phyloP scores from a whole-genome alignment of 2,113 vertebrate species.

The Trogon surrucura region DNA sequence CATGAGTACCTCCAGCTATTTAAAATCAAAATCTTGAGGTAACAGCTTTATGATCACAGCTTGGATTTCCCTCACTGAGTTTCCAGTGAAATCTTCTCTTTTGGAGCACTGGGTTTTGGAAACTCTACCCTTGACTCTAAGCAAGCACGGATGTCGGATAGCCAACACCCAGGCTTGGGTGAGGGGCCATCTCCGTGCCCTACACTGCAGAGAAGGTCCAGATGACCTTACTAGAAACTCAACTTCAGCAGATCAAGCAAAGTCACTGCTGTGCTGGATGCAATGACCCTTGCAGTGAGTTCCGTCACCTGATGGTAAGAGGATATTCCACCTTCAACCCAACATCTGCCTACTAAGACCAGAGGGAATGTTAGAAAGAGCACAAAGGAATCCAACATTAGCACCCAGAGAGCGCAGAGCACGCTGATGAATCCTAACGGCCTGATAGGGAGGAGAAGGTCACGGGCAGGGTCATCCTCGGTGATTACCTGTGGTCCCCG shows the following conservation, averaged over 20 bases:
- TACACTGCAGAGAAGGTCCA: background rate
- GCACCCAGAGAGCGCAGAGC: background rate
- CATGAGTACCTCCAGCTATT: background rate
- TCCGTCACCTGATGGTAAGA: rapidly evolving
- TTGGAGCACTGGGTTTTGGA: background rate
- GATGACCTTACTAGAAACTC: background rate
- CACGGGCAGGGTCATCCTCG: background rate
- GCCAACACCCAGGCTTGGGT: background rate
- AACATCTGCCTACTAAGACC: background rate
- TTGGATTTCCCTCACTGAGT: background rate
- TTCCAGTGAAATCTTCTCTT: background rate
- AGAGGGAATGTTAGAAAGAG: background rate
- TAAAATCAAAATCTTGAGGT: background rate
- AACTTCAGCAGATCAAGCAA: background rate
- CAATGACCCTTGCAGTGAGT: background rate
- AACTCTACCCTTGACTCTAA: background rate
- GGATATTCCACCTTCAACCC: background rate
- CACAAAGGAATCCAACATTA: background rate
- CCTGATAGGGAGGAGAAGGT: background rate
- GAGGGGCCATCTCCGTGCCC: background rate
- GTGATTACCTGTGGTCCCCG: rapidly evolving
- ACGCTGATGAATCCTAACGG: background rate
- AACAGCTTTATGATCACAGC: background rate
- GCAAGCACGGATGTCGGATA: background rate
- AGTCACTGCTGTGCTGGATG: background rate